These are phyloP conservation scores for Eilema sororculum DNA, from an alignment of 2,888 invertebrate genomes.

Conservation along the genomic window DNA sequence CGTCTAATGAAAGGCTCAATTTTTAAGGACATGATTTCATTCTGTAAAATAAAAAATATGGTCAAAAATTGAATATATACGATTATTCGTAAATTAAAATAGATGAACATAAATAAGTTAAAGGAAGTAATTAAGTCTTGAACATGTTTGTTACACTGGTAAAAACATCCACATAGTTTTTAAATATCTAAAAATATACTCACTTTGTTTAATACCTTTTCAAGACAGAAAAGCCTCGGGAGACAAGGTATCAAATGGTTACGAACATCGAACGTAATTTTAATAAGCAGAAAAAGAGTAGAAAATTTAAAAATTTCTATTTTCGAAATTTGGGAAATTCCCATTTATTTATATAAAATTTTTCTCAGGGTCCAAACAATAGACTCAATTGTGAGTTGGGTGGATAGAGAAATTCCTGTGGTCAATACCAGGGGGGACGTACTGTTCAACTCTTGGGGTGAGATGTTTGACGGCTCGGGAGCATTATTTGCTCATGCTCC, in stretches of 20 bases:
- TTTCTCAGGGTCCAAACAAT: conserved; percentile 93
- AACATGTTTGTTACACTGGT: background rate
- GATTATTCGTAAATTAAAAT: too few relatives aligned
- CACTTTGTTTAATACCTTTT: conserved; percentile 12
- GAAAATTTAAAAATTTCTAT: background rate
- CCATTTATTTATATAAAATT: background rate
- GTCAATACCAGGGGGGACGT: conserved; percentile 96
- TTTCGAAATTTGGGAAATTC: background rate
- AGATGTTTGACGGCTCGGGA: conserved; percentile 95
- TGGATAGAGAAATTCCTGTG: conserved; percentile 95
- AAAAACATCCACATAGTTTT: too few relatives aligned
- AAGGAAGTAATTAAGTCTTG: background rate
- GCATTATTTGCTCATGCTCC: conserved; percentile 95
- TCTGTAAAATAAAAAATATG: too few relatives aligned
- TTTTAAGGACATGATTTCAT: too few relatives aligned
- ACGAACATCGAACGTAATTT: background rate
- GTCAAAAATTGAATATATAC: too few relatives aligned
- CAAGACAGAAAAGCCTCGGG: conserved; percentile 7
- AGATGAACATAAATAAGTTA: background rate
- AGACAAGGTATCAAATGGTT: conserved; percentile 12
- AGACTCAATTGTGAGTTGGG: conserved; percentile 95
- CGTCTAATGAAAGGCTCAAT: too few relatives aligned
- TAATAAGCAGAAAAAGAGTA: background rate
- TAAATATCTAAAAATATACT: conserved; percentile 4
- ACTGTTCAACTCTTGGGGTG: conserved; percentile 98